Evolutionary conservation across 2,797 vertebrate species (phyloP), one percentile per base, ranked within the genome.

Genomic region (Rhinatrema bivittatum): DNA sequence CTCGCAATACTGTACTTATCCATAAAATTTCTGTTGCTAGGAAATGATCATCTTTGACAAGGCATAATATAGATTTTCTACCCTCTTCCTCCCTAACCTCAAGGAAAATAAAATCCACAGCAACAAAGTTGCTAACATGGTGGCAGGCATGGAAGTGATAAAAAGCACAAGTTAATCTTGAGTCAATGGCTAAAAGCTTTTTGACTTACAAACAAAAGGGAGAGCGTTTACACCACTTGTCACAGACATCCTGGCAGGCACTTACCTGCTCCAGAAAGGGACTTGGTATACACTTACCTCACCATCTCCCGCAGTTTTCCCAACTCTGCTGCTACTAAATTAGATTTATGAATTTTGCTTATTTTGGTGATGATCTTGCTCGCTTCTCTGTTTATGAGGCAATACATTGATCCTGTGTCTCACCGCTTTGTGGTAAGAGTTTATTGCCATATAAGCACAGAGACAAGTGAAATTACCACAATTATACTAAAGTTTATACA

Each of bases 371-470:
- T 28, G 30, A 53, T 68, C 71, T 54, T 67, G 24, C 39, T 49
- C 42, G 24, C 38, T 36, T 44, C 42, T 51, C 45, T 57, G 5
- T 62, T 65, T 54, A 56, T 26, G 28, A 30, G 46, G 50, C 62
- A 64, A 62, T 39, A 48, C 50, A n/a, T 56, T 59, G 45, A 54
- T 69, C 55, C 51, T 38, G 4, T 65, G 61, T 68, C 56, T 75
- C 68, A 62, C 57, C 62, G 2, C 43, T 45, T 61, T 52, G 50
- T 51, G 43, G 53, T 54, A 65, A 56, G 60, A 65, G 59, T 60
- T 65, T 60, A 65, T 41, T 61, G 61, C 52, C 56, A 62, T 69
- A 46, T 42, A 52, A 63, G 63, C 57, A 66, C 61, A 46, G 57
- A 68, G 37, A 63, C 62, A 60, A 69, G 65, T 38, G 42, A 25